phyloP scores from a whole-genome alignment of 1,140 invertebrate species.

The Lepidurus packardi region DNA sequence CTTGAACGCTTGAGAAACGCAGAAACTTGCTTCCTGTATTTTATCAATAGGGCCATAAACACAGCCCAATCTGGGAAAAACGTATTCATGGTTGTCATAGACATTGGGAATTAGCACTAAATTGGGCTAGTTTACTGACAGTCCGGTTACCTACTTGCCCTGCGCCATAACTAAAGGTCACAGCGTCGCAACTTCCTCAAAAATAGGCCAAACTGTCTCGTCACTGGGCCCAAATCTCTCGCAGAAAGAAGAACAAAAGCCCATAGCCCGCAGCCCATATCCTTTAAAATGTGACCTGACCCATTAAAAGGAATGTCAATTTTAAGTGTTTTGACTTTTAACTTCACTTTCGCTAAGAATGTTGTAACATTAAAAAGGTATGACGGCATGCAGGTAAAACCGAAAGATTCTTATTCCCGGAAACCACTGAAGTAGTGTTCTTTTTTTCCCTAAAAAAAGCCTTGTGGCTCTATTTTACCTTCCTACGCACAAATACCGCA shows the following conservation, averaged over 20 bases:
- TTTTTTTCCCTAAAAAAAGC: background rate
- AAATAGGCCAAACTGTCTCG: slow-evolving; percentile 21
- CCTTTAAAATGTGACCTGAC: background rate
- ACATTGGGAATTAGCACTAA: background rate
- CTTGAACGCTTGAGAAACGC: slow-evolving; percentile 25
- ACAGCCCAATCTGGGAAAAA: too few species aligned
- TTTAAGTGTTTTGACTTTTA: background rate
- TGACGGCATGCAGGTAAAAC: background rate
- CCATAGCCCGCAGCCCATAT: background rate
- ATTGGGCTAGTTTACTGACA: background rate
- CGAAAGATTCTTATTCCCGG: background rate
- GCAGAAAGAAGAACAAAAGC: background rate
- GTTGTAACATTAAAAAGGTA: background rate
- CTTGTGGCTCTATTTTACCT: slow-evolving; percentile 13
- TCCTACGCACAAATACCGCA: background rate
- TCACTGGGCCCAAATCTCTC: background rate
- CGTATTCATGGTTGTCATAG: background rate
- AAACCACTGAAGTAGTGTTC: background rate
- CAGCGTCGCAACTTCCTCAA: background rate
- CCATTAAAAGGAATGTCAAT: background rate
- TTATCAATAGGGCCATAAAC: background rate
- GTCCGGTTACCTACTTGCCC: background rate
- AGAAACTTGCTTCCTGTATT: slow-evolving; percentile 11
- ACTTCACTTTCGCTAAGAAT: slow-evolving; percentile 2
- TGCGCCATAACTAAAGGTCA: slow-evolving; percentile 13